Evolutionary conservation across 1,140 invertebrate genomes (phyloP).

Genomic region (Pachyrhynchus sulphureomaculatus): DNA sequence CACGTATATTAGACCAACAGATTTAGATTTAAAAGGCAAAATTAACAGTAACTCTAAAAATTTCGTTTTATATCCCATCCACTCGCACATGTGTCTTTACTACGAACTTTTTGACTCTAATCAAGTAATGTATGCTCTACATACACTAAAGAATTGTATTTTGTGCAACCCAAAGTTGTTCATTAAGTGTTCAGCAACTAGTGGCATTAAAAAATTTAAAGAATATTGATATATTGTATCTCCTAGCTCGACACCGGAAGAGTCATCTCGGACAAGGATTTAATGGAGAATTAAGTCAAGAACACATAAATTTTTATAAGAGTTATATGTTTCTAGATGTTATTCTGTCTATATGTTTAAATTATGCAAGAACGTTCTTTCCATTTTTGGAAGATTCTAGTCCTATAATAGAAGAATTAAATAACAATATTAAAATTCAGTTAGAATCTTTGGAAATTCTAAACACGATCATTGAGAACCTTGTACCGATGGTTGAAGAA

Average conservation of each 20-base stretch:
- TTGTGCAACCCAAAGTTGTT: constrained; percentile 74
- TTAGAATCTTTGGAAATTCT: constrained; percentile 77
- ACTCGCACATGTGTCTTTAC: constrained; percentile 83
- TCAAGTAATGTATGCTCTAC: constrained; percentile 75
- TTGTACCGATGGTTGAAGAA: constrained; percentile 80
- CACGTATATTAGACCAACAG: constrained; percentile 30
- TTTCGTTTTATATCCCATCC: constrained; percentile 69
- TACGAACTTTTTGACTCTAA: constrained; percentile 78
- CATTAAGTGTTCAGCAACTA: constrained; percentile 54
- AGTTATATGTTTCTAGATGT: constrained; percentile 85
- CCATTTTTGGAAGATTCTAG: constrained; percentile 62
- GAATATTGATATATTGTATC: constrained; percentile 59
- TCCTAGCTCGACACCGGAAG: constrained; percentile 77
- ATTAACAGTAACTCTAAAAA: constrained; percentile 46
- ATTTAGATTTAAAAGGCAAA: constrained; percentile 42
- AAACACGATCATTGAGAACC: constrained; percentile 73
- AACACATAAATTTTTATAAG: constrained; percentile 63
- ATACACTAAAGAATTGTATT: constrained; percentile 73
- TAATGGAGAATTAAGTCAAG: constrained; percentile 64
- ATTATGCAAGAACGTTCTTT: constrained; percentile 81
- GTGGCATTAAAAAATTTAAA: constrained; percentile 53
- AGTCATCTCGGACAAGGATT: constrained; percentile 81
- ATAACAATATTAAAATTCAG: constrained; percentile 75
- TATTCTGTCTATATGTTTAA: constrained; percentile 75
- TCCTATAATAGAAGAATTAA: constrained; percentile 67